Percentiles rank a stretch among this genome's conserved stretches.
Evolutionary conservation across 2,113 vertebrate genomes (phyloP).

Genomic region (Octodon degus): DNA sequence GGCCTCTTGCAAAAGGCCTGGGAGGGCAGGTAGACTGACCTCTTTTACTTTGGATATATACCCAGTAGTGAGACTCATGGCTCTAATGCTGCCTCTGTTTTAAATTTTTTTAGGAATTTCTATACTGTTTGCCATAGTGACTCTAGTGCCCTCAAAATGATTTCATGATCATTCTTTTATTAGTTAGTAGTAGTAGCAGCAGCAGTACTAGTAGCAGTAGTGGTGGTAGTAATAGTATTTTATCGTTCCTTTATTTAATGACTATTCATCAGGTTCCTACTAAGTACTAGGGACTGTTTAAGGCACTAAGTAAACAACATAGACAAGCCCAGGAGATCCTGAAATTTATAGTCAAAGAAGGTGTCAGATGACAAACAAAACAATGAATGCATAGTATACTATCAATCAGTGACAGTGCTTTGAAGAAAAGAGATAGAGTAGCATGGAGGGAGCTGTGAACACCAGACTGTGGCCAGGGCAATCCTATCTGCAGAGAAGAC

Average conservation of each 20-base stretch:
- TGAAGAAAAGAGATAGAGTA: not conserved
- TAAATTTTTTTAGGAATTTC: conserved; percentile 35
- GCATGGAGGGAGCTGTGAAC: not conserved
- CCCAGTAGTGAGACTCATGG: not conserved
- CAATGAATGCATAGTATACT: not conserved
- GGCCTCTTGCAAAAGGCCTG: not conserved
- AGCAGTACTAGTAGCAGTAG: not conserved
- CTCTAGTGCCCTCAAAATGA: not conserved
- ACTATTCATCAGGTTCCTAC: not conserved
- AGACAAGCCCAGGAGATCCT: not conserved
- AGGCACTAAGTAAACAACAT: not conserved
- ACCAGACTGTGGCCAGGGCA: not conserved
- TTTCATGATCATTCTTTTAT: not conserved
- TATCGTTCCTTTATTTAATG: not conserved
- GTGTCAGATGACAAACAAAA: not conserved
- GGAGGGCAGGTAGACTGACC: not conserved
- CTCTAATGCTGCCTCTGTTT: not conserved
- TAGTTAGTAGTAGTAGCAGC: not conserved
- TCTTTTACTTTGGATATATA: not conserved
- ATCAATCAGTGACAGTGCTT: not conserved
- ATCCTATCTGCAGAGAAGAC: not conserved
- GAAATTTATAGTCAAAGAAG: not conserved
- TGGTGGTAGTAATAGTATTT: not conserved
- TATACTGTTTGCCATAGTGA: not conserved
- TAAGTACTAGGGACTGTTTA: not conserved